Conservation (phyloP, 2,888 invertebrate genomes). For the Timema podura region DNA sequence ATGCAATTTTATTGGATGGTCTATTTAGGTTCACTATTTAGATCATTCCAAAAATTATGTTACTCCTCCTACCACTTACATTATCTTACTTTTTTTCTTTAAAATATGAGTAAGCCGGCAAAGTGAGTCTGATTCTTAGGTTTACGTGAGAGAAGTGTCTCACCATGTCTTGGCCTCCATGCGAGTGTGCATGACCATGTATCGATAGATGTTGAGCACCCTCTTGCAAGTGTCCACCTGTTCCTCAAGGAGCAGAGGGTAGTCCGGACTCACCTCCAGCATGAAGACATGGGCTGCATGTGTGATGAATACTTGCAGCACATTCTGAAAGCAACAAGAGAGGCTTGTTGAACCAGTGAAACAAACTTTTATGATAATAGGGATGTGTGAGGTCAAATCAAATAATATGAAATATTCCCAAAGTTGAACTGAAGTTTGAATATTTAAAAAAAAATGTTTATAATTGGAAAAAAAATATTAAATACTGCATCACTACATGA, state of each 20-base stretch:
- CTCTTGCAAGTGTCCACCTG: conserved; percentile 95
- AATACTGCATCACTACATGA: too few relatives aligned
- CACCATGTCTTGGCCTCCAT: conserved; percentile 92
- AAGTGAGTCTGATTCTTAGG: neutral
- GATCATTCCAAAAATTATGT: too few relatives aligned
- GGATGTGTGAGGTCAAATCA: too few relatives aligned
- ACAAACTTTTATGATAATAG: too few relatives aligned
- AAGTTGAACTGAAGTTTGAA: too few relatives aligned
- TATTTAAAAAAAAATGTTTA: too few relatives aligned
- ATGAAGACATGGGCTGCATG: conserved; percentile 94
- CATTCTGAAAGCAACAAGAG: conserved; percentile 53
- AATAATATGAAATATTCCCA: too few relatives aligned
- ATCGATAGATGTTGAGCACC: conserved; percentile 91
- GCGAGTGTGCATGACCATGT: conserved; percentile 94
- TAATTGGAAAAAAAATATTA: too few relatives aligned
- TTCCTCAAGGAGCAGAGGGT: conserved; percentile 70
- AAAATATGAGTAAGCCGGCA: neutral
- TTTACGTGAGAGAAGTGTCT: conserved; percentile 32
- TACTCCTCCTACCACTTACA: too few relatives aligned
- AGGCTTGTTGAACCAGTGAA: too few relatives aligned
- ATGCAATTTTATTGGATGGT: too few relatives aligned
- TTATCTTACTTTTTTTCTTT: neutral
- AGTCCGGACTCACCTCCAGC: conserved; percentile 52
- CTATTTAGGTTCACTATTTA: too few relatives aligned
- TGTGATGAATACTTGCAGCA: conserved; percentile 85